Evolutionary conservation across 2,888 invertebrate species (phyloP).

Genomic region (Geotrupes spiniger): DNA sequence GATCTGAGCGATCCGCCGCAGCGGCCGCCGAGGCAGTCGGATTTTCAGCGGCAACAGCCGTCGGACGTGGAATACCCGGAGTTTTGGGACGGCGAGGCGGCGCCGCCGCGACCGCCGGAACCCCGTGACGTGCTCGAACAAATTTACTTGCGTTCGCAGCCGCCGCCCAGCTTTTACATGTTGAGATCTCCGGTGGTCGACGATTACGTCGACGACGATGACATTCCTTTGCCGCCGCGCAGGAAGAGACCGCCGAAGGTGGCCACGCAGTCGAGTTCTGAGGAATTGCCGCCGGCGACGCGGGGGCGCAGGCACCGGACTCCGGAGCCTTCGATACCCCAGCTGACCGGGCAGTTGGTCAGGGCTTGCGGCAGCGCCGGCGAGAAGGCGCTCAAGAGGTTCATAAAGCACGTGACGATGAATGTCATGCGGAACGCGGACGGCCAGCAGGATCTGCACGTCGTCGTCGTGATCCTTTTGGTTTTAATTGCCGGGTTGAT

Average conservation of each 20-base stretch:
- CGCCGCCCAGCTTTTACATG: conserved; percentile 47
- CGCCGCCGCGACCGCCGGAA: conserved; percentile 41
- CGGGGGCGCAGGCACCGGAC: conserved; percentile 38
- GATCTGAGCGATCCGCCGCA: conserved; percentile 52
- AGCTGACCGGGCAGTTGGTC: conserved; percentile 68
- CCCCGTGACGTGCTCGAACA: conserved; percentile 46
- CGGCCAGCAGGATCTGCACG: conserved; percentile 70
- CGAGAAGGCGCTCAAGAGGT: conserved; percentile 63
- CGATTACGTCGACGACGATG: conserved; percentile 41
- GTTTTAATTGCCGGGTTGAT: conserved; percentile 75
- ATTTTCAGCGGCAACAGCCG: conserved; percentile 12
- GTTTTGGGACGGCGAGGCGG: conserved; percentile 9
- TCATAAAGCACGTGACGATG: conserved; percentile 64
- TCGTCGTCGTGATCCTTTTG: conserved; percentile 74
- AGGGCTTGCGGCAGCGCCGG: conserved; percentile 67
- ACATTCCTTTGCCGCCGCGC: conserved; percentile 49
- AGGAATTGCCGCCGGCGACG: conserved; percentile 30
- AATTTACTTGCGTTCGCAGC: conserved; percentile 45
- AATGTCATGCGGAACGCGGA: conserved; percentile 61
- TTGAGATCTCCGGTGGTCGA: conserved; percentile 43
- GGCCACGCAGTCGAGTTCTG: conserved; percentile 40
- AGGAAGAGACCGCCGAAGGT: conserved; percentile 52
- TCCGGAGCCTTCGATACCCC: conserved; percentile 65
- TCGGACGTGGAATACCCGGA: not conserved
- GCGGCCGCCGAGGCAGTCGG: conserved; percentile 44